Evolutionary conservation across 2,113 vertebrate genomes (phyloP).

Genomic region (Hippocampus abdominalis): DNA sequence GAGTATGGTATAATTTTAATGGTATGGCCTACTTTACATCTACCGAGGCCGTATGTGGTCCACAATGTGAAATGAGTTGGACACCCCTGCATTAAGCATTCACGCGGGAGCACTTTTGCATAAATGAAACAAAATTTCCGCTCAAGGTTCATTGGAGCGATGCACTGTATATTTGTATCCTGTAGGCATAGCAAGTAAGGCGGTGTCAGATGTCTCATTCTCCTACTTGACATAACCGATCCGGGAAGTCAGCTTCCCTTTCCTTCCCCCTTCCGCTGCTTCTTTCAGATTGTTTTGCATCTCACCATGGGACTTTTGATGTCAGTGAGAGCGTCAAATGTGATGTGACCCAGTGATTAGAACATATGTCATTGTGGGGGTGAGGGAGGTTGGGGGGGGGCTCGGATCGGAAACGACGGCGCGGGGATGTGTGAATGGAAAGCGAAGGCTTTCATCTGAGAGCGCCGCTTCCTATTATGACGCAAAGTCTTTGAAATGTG

Average conservation of each 20-base stretch:
- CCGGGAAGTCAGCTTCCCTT: slow-evolving; percentile 34
- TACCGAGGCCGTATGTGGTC: too few species aligned
- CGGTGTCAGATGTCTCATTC: slow-evolving; percentile 48
- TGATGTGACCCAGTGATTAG: slow-evolving; percentile 61
- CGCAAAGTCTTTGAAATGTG: slow-evolving; percentile 53
- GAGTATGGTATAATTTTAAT: too few species aligned
- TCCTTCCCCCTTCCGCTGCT: slow-evolving; percentile 31
- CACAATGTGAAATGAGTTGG: too few species aligned
- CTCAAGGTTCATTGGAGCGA: slow-evolving; percentile 29
- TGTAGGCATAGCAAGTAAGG: slow-evolving; percentile 21
- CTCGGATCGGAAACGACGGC: slow-evolving; percentile 20
- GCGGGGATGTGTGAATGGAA: slow-evolving; percentile 41
- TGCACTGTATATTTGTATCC: slow-evolving; percentile 7
- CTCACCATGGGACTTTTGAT: slow-evolving; percentile 59
- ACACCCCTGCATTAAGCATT: too few species aligned
- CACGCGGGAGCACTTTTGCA: neutral
- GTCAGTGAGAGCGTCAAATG: slow-evolving; percentile 40
- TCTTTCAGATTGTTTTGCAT: slow-evolving; percentile 43
- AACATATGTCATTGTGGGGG: slow-evolving; percentile 59
- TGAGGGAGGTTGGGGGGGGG: neutral
- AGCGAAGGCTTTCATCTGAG: slow-evolving; percentile 46
- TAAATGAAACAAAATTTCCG: slow-evolving; percentile 22
- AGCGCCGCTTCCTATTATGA: slow-evolving; percentile 41
- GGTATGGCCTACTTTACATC: too few species aligned
- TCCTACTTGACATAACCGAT: slow-evolving; percentile 35